Evolutionary conservation across 1,140 invertebrate genomes (phyloP).

Genomic region (Anastrepha obliqua): DNA sequence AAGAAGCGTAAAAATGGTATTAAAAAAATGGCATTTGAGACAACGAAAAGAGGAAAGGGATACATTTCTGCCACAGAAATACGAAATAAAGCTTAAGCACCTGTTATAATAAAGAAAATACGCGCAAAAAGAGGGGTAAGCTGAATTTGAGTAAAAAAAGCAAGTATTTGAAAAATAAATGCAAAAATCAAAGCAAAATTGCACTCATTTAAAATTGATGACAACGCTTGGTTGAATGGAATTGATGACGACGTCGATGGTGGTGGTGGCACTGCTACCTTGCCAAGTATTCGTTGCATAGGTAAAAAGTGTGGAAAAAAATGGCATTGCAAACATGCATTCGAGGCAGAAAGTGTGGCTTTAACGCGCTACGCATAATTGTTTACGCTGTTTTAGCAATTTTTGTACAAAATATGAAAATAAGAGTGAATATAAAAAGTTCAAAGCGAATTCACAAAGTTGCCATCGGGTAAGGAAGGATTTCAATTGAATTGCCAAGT

Average conservation of each 20-base stretch:
- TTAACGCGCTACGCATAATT: slow-evolving; percentile 6
- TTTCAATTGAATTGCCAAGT: not conserved
- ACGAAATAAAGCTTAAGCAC: not conserved
- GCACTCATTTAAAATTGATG: slow-evolving; percentile 51
- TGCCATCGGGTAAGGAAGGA: not conserved
- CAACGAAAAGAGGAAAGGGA: not conserved
- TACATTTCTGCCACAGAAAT: not conserved
- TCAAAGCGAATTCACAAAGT: not conserved
- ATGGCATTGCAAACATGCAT: not conserved
- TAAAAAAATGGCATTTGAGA: slow-evolving; percentile 13
- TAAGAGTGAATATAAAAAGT: not conserved
- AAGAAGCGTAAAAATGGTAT: not conserved
- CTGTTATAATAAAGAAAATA: not conserved
- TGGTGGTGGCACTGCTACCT: not conserved
- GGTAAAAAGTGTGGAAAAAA: not conserved
- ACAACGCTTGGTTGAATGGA: slow-evolving; percentile 47
- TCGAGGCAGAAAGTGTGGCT: not conserved
- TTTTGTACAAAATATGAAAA: slow-evolving; percentile 3
- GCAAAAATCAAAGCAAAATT: slow-evolving; percentile 51
- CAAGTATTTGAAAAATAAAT: not conserved
- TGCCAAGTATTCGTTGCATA: not conserved
- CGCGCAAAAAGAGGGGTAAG: not conserved
- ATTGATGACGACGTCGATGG: not conserved
- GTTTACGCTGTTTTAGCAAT: slow-evolving; percentile 51
- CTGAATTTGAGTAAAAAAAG: slow-evolving; percentile 13